These are phyloP conservation scores for Poeciliopsis paucimaculata DNA, from an alignment of 2,797 vertebrate species.

Conservation along the genomic window DNA sequence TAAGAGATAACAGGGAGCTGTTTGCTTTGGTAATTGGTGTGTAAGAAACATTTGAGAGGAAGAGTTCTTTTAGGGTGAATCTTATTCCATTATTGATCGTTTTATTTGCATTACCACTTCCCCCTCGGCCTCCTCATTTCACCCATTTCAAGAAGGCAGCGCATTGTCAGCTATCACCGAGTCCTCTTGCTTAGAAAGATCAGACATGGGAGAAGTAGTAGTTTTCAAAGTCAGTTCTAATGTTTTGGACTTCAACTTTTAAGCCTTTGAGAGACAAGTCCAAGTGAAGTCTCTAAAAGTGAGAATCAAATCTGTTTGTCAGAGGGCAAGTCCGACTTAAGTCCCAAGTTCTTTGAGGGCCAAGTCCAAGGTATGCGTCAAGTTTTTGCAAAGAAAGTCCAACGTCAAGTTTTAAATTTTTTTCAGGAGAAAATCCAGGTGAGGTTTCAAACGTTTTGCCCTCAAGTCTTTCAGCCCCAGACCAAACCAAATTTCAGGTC, in stretches of 20 bases:
- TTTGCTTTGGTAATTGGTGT: conserved; percentile 42
- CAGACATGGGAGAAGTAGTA: background rate
- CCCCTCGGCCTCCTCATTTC: background rate
- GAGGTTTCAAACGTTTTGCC: background rate
- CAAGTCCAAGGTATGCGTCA: background rate
- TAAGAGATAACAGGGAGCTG: conserved; percentile 48
- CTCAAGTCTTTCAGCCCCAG: background rate
- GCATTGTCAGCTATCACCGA: background rate
- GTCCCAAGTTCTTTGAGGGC: background rate
- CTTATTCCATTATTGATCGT: background rate
- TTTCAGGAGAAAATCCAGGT: background rate
- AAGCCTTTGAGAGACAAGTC: background rate
- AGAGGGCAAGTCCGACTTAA: background rate
- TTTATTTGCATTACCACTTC: background rate
- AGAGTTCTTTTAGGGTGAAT: conserved; percentile 32
- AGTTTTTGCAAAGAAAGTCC: background rate
- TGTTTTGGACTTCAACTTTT: background rate
- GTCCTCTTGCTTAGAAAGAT: background rate
- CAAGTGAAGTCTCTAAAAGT: background rate
- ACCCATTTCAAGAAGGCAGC: background rate
- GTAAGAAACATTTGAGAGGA: conserved; percentile 30
- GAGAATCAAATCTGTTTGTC: background rate
- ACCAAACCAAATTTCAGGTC: background rate
- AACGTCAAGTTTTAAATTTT: background rate
- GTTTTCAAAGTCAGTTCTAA: background rate